phyloP scores from a whole-genome alignment of 64 coral and sea anemone species.

The Montipora sp. region DNA sequence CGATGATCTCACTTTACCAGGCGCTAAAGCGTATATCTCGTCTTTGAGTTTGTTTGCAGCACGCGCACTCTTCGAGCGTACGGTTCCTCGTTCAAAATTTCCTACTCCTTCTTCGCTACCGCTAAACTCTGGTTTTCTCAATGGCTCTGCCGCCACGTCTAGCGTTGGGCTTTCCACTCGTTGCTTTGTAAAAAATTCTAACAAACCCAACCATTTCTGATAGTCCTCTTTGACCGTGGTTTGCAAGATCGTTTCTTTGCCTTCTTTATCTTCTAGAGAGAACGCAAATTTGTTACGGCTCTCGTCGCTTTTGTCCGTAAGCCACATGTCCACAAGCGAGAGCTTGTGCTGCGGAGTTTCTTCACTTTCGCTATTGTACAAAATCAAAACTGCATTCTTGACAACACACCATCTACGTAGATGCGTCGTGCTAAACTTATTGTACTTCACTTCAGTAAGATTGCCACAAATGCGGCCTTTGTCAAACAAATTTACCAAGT shows the following conservation, averaged over 20 bases:
- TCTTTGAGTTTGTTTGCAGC: conserved; percentile 60
- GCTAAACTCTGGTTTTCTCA: neutral
- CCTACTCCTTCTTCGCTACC: conserved; percentile 49
- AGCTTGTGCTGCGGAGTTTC: conserved; percentile 65
- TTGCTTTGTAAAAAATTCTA: conserved; percentile 80
- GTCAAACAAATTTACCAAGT: conserved; percentile 78
- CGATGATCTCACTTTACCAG: conserved; percentile 59
- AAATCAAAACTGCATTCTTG: conserved; percentile 76
- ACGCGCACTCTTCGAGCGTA: conserved; percentile 58
- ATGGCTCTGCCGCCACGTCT: neutral
- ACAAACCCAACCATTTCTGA: conserved; percentile 88
- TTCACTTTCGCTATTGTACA: conserved; percentile 74
- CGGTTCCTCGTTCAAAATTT: conserved; percentile 42
- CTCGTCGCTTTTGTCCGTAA: conserved; percentile 76
- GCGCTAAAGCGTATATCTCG: conserved; percentile 44
- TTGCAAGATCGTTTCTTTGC: conserved; percentile 67
- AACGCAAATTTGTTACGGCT: conserved; percentile 79
- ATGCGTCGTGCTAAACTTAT: conserved; percentile 83
- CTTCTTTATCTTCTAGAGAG: conserved; percentile 69
- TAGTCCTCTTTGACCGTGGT: conserved; percentile 76
- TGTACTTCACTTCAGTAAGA: conserved; percentile 79
- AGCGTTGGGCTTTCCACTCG: conserved; percentile 39
- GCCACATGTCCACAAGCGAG: conserved; percentile 76
- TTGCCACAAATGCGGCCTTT: conserved; percentile 84
- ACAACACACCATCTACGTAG: conserved; percentile 89